A percentile compares a stretch with the other conserved stretches of the same genome.
phyloP scores from a whole-genome alignment of 2,113 vertebrate genomes.

The Psophia crepitans region DNA sequence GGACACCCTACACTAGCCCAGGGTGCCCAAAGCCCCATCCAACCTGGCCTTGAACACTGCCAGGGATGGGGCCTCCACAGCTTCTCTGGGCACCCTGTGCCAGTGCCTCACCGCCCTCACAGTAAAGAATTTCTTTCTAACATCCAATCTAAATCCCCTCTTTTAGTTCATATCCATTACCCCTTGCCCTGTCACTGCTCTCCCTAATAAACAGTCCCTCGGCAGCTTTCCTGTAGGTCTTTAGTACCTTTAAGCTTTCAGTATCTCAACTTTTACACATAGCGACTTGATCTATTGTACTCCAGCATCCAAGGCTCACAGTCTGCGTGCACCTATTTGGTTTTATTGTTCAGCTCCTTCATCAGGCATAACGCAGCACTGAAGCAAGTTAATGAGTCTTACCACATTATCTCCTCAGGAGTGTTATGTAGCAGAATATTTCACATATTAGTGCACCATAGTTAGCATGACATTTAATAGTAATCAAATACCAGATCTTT shows the following conservation, averaged over 20 bases:
- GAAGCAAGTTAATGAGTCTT: not conserved
- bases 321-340: not conserved
- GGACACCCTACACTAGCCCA: too few species aligned
- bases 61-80: too few species aligned
- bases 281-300: not conserved
- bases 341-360: not conserved
- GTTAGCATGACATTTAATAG: constrained; percentile 18
- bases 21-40: too few species aligned
- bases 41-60: too few species aligned
- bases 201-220: too few species aligned
- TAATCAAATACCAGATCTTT: not conserved
- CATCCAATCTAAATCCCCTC: too few species aligned
- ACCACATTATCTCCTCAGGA: not conserved
- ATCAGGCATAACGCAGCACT: not conserved
- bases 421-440: not conserved
- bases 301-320: not conserved
- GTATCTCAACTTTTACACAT: not conserved
- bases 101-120: too few species aligned
- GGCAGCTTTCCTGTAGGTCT: too few species aligned
- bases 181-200: too few species aligned
- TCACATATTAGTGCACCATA: not conserved
- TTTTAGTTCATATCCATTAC: too few species aligned
- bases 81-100: too few species aligned
- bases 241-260: not conserved
- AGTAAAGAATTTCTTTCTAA: too few species aligned